These are phyloP conservation scores for Zeugodacus cucurbitae DNA, from an alignment of 1,140 invertebrate species.

Conservation along the genomic window DNA sequence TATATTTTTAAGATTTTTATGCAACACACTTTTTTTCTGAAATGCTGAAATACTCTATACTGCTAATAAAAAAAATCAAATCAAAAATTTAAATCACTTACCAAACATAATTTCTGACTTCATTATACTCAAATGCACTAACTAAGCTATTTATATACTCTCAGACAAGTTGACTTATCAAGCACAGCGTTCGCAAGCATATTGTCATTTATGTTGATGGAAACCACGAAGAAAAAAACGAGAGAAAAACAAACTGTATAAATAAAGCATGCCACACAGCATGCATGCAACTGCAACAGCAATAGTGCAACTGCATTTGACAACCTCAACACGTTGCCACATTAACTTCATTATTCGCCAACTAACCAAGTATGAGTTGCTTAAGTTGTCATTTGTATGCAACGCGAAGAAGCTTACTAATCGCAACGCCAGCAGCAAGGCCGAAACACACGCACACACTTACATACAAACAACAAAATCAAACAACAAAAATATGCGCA, in stretches of 20 bases:
- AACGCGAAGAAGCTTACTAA: conserved; percentile 30
- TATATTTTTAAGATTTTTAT: too few relatives aligned
- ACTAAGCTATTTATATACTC: background rate
- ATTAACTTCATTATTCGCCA: conserved; percentile 37
- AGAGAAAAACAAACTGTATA: background rate
- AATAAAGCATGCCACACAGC: background rate
- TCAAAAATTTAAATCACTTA: background rate
- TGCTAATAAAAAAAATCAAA: too few relatives aligned
- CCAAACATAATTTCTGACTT: background rate
- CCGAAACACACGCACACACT: background rate
- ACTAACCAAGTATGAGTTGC: conserved; percentile 31
- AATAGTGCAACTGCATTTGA: conserved; percentile 6
- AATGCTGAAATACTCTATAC: too few relatives aligned
- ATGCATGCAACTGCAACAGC: background rate
- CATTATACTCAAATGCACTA: background rate
- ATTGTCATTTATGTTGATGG: background rate
- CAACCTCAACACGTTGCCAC: conserved; percentile 28
- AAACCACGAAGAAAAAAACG: background rate
- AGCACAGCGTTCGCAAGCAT: background rate
- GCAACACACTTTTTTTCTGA: too few relatives aligned
- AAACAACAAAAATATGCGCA: background rate
- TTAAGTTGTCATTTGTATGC: conserved; percentile 38
- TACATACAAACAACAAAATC: background rate
- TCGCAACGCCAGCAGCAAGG: background rate
- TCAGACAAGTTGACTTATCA: background rate